A percentile compares a stretch with the other conserved stretches of the same genome.
These are phyloP conservation scores for Silurus glanis DNA, from an alignment of 2,113 vertebrate genomes.

Conservation along the genomic window DNA sequence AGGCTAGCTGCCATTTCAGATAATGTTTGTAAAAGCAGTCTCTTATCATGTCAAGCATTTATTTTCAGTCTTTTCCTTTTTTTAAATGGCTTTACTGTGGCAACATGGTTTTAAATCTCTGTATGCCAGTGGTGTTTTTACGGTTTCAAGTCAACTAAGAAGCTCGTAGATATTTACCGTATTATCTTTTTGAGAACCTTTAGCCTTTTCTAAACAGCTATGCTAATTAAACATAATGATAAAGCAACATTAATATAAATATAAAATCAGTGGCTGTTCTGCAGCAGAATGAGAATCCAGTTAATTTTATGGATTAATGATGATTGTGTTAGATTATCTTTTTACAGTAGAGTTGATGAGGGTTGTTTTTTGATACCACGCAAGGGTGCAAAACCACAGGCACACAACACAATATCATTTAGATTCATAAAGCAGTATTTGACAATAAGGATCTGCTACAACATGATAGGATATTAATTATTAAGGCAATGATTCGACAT, in stretches of 20 bases:
- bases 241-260: not conserved
- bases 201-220: not conserved
- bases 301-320: not conserved
- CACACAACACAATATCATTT: not conserved
- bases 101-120: not conserved
- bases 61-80: not conserved
- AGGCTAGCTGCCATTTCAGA: conserved; percentile 30
- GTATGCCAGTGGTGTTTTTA: not conserved
- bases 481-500: not conserved
- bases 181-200: not conserved
- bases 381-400: not conserved
- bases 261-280: not conserved
- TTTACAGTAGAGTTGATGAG: not conserved
- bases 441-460: not conserved
- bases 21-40: not conserved
- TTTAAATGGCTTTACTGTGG: not conserved
- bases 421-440: not conserved
- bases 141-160: conserved; percentile 50
- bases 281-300: not conserved
- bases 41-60: not conserved
- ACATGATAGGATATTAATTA: not conserved
- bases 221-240: not conserved
- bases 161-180: conserved; percentile 33
- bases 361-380: not conserved
- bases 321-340: not conserved